Percentiles rank a stretch among this genome's conserved stretches.
phyloP scores from a whole-genome alignment of 2,888 invertebrate genomes.

The Odiellus spinosus region DNA sequence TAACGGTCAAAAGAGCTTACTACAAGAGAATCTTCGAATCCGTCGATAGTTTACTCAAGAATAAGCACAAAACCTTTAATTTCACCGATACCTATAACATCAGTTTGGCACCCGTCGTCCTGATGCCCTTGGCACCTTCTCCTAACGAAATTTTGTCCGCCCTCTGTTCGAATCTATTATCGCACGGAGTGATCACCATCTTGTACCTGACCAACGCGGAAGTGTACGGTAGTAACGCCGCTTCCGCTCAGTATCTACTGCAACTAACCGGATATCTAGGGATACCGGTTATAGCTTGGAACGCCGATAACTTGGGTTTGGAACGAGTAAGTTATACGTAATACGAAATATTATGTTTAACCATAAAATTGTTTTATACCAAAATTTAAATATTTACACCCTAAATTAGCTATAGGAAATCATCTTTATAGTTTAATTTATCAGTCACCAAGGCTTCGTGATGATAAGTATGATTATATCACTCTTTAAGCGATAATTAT shows the following conservation, averaged over 20 bases:
- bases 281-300: conserved; percentile 93
- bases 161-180: conserved; percentile 25
- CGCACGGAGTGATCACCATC: conserved; percentile 36
- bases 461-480: too few relatives aligned
- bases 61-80: conserved; percentile 8
- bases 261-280: conserved; percentile 85
- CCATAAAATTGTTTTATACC: too few relatives aligned
- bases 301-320: conserved; percentile 88
- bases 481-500: too few relatives aligned
- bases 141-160: conserved; percentile 24
- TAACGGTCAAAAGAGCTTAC: conserved; percentile 14
- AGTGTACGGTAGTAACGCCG: conserved; percentile 74
- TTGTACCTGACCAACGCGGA: conserved; percentile 90
- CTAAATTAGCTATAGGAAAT: too few relatives aligned
- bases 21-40: conserved; percentile 17
- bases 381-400: too few relatives aligned
- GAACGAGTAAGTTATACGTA: conserved; percentile 35
- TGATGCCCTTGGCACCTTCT: conserved; percentile 33
- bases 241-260: conserved; percentile 82
- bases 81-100: conserved; percentile 11
- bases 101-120: conserved; percentile 11
- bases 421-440: too few relatives aligned
- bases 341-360: too few relatives aligned
- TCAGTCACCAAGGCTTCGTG: too few relatives aligned
- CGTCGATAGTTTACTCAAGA: conserved; percentile 14